Evolutionary conservation across 1,140 invertebrate species (phyloP).

Genomic region (Ditylenchus dipsaci): DNA sequence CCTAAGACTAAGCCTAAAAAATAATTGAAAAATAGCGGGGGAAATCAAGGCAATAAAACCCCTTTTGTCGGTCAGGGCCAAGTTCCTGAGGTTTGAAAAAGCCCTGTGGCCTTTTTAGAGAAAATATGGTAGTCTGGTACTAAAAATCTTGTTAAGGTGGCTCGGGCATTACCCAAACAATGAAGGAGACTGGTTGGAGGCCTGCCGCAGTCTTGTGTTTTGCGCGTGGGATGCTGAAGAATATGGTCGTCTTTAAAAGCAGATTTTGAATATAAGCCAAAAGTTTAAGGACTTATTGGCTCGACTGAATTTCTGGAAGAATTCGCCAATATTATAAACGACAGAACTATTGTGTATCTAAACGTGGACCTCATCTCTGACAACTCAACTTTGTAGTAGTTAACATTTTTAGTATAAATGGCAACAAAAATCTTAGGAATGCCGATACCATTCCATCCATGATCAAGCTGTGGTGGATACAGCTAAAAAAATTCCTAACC

Average conservation of each 20-base stretch:
- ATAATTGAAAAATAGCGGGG: too few relatives aligned
- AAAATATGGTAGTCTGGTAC: too few relatives aligned
- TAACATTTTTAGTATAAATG: neutral
- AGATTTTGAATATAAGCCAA: neutral
- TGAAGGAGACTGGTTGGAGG: constrained; percentile 58
- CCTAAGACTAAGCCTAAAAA: too few relatives aligned
- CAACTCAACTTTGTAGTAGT: constrained; percentile 45
- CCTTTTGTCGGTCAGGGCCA: too few relatives aligned
- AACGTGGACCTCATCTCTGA: constrained; percentile 50
- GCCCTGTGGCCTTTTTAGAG: too few relatives aligned
- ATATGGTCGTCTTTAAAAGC: constrained; percentile 40
- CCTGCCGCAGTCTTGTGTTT: constrained; percentile 62
- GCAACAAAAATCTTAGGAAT: constrained; percentile 35
- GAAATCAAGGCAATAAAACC: too few relatives aligned
- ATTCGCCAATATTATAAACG: constrained; percentile 40
- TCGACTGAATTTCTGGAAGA: constrained; percentile 55
- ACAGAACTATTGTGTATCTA: constrained; percentile 50
- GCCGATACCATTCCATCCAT: constrained; percentile 47
- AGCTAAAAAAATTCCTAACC: constrained; percentile 48
- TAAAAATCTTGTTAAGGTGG: constrained; percentile 14
- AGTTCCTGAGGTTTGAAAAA: too few relatives aligned
- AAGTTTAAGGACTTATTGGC: constrained; percentile 59
- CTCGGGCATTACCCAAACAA: constrained; percentile 59
- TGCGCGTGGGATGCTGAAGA: constrained; percentile 64
- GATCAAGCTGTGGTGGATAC: constrained; percentile 39